Conservation (phyloP, 2,113 vertebrate genomes). For the Lasiurus borealis region DNA sequence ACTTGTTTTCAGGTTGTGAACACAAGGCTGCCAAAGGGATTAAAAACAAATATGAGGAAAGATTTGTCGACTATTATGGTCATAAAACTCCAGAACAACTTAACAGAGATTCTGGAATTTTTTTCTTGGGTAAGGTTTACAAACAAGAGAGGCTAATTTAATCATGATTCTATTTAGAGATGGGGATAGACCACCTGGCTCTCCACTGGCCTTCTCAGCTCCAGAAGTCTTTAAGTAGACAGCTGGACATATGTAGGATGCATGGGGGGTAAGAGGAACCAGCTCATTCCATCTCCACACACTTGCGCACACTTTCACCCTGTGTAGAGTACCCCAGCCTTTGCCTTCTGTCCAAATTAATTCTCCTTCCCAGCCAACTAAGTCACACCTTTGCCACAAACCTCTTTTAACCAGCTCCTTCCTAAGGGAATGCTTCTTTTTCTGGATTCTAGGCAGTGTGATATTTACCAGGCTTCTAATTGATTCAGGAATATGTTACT, state of each 20-base stretch:
- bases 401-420: not conserved
- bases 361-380: not conserved
- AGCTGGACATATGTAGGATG: not conserved
- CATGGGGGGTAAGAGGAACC: not conserved
- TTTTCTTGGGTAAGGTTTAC: not conserved
- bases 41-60: constrained; percentile 11
- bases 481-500: not conserved
- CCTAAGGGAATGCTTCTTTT: not conserved
- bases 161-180: not conserved
- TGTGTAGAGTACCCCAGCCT: not conserved
- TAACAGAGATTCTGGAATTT: not conserved
- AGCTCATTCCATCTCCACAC: not conserved
- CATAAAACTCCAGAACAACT: not conserved
- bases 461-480: not conserved
- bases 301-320: fast-evolving
- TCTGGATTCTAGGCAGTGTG: not conserved
- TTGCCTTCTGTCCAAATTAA: not conserved
- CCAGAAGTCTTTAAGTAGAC: not conserved
- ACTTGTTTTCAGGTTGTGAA: not conserved
- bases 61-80: not conserved
- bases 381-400: not conserved
- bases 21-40: not conserved
- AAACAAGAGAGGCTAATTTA: not conserved
- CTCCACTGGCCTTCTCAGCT: not conserved
- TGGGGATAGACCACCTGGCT: not conserved